Percentiles rank a stretch among this genome's conserved stretches.
Evolutionary conservation across 1,140 invertebrate genomes (phyloP).

Genomic region (Goniozus legneri): DNA sequence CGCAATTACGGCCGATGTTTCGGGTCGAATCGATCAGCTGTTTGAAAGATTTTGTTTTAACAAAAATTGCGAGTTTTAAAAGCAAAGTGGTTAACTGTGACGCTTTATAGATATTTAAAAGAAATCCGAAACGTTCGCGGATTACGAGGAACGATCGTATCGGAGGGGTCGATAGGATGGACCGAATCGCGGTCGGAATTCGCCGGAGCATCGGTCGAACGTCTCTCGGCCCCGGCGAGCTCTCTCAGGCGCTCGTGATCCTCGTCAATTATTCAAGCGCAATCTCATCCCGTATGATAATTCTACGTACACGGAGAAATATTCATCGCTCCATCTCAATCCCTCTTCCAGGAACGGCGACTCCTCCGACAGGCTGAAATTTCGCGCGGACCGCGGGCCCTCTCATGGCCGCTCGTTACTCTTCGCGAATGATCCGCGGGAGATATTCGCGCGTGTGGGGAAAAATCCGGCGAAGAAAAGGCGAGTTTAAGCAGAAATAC

Average conservation of each 20-base stretch:
- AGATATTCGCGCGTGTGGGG: conserved; percentile 2
- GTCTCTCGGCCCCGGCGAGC: background rate
- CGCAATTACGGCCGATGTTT: no score
- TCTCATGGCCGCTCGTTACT: no score
- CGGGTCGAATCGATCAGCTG: no score
- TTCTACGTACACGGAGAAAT: conserved; percentile 38
- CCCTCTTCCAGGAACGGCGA: conserved; percentile 15
- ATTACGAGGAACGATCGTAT: no score
- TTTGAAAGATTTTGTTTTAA: no score
- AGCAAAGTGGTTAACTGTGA: no score
- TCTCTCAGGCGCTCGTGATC: conserved; percentile 17
- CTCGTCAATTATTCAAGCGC: conserved; percentile 41
- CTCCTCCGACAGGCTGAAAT: conserved; percentile 17
- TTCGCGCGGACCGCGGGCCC: conserved; percentile 6
- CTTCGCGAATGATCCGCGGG: background rate
- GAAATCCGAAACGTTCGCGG: no score
- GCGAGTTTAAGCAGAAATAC: background rate
- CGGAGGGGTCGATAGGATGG: no score
- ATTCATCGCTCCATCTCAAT: no score
- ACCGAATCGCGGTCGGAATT: conserved; percentile 6
- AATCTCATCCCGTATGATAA: conserved; percentile 48
- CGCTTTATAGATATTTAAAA: no score
- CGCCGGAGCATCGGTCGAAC: background rate
- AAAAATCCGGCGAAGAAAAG: conserved; percentile 3
- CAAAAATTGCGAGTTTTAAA: no score